Base-by-base conservation (phyloP, 2,888 invertebrate species). In the Agrenia bidenticulata region DNA sequence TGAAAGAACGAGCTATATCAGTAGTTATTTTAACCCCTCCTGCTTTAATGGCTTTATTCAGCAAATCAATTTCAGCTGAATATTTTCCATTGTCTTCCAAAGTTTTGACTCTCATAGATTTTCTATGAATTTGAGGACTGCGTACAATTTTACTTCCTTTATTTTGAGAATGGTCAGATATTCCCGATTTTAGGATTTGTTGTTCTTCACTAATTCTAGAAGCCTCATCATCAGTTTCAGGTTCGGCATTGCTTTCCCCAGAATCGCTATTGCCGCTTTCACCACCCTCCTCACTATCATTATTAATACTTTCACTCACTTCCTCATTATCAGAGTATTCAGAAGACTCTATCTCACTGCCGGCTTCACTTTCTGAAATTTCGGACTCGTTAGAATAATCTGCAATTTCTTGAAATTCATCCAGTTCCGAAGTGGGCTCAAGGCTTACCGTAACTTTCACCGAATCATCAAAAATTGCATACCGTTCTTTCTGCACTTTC, bases 361-460 rank as follows among this genome's bases (percentile, higher is more conserved):
- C 45, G n/a, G 9, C 19, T 45, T 45, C 45, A 15, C 45, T 45
- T 45, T 15, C 15, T 9, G 45, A 17, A 15, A 19, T 15, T 5
- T 45, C 45, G 9, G 19, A 45, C 5, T 4, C 45, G 9, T 45
- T n/a, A 4, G 45, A 45, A 45, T 11, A 11, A 19, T 45, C 15
- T 39, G 9, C 39, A 11, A 15, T 7, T 15, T 39, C n/a, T 19
- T 49, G 11, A 17, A 9, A 5, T 7, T 55, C 55, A 15, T 55
- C 55, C 2, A 32, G 4, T 17, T 55, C 55, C 4, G 55, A 55
- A 9, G 55, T 4, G 15, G 55, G 55, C 19, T 55, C 23, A 4
- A 55, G 5, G 11, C 55, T 55, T 5, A 67, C 61, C 11, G 67
- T 67, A 5, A 67, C 64, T 58, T 64, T 67, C 53, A 67, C 59